Percentiles rank a stretch among this genome's conserved stretches.
These are phyloP conservation scores for Zapornia atra DNA, from an alignment of 2,113 vertebrate species.

Conservation along the genomic window DNA sequence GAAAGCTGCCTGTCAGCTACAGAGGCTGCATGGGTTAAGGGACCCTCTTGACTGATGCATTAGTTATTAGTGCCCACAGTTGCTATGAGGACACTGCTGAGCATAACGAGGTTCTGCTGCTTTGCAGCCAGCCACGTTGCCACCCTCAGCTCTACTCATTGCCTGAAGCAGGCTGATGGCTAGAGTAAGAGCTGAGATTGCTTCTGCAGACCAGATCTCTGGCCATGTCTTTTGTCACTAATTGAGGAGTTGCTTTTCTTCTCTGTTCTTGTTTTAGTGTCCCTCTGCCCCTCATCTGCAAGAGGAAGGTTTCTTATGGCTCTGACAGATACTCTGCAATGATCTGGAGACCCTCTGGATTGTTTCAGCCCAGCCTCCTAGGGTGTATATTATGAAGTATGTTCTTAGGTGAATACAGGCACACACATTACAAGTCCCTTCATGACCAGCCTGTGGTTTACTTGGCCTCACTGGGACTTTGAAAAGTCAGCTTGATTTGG, in stretches of 20 bases:
- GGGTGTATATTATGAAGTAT: accelerated
- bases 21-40: neutral
- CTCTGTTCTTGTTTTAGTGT: neutral
- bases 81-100: neutral
- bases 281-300: neutral
- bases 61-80: neutral
- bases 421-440: neutral
- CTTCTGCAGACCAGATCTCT: neutral
- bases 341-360: neutral
- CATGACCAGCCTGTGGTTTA: neutral
- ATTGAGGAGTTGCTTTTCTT: neutral
- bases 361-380: neutral
- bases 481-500: neutral
- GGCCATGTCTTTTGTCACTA: neutral
- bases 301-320: neutral
- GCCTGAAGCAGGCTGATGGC: neutral
- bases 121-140: neutral
- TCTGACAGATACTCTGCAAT: neutral
- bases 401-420: neutral
- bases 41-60: neutral
- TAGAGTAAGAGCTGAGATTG: neutral
- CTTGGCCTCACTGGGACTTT: neutral
- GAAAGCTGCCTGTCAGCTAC: neutral
- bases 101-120: neutral
- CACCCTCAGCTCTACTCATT: neutral